Evolutionary conservation across 2,113 vertebrate species (phyloP), one percentile per base, ranked within the genome.

Genomic region (Aspiorhynchus laticeps): DNA sequence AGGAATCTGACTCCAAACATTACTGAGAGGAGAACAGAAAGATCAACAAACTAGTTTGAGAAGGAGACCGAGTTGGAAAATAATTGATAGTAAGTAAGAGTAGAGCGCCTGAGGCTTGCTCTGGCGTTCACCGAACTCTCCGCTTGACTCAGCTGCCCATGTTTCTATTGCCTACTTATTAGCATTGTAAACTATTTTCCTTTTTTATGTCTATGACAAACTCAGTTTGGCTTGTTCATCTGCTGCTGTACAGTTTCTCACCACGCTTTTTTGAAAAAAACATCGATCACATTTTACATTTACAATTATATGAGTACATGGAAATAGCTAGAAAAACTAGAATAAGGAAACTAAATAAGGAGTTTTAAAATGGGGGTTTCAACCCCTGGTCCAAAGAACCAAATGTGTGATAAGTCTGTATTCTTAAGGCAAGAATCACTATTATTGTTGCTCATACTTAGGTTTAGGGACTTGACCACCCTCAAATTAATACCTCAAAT

Each of bases 101-200:
- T 65, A 36, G 15, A 85, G 15, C 12, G 38, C 84, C 74, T 7
- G 6, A 78, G 74, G 41, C 73, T 76, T 65, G 33, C 51, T 75
- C 31, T 85, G 83, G 74, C 41, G 51, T 86, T 86, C 33, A 78
- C 75, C 5, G n/a, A 53, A 61, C 48, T 71, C 36, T 81, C 26
- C 5, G 28, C 77, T 80, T 69, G 36, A 85, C 51, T 76, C 67
- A 51, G 43, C 28, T 73, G 65, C 9, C 71, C 83, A 41, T 75
- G 51, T 85, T 73, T 73, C 26, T 26, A 59, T 63, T 74, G 12
- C 41, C 61, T 69, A 51, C 76, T 41, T 73, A 73, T 43, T 36
- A 59, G 12, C 61, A 48, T 33, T 53, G 17, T 77, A 41, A 71
- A 24, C 15, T 17, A 41, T 53, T 61, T 83, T 38, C 17, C 36